phyloP scores from a whole-genome alignment of 2,888 invertebrate genomes.

The Eristalis arbustorum region DNA sequence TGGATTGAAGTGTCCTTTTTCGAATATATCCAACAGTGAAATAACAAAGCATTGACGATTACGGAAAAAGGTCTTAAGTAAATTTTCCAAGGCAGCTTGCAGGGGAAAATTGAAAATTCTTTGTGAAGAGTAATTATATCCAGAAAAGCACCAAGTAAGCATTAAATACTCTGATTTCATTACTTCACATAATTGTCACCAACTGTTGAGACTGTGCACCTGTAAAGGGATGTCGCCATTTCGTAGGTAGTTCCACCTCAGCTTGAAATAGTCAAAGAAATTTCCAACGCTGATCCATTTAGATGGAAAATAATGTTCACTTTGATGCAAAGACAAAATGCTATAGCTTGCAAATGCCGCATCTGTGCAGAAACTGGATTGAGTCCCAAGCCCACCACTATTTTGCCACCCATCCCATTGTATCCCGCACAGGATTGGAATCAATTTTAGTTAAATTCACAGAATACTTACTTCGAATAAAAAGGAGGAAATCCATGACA shows the following conservation, averaged over 20 bases:
- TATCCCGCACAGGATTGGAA: constrained; percentile 3
- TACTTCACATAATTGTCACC: not conserved
- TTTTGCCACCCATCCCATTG: constrained; percentile 3
- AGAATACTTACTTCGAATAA: constrained; percentile 37
- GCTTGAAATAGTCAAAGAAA: constrained; percentile 14
- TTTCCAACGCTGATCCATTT: constrained; percentile 15
- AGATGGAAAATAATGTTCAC: constrained; percentile 44
- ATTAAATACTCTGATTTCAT: too few relatives aligned
- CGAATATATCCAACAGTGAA: too few relatives aligned
- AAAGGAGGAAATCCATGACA: constrained; percentile 46
- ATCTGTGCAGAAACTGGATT: constrained; percentile 42
- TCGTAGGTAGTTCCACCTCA: constrained; percentile 10
- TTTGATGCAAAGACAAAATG: constrained; percentile 19
- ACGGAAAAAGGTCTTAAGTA: too few relatives aligned
- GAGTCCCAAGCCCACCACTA: constrained; percentile 29
- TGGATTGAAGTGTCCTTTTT: too few relatives aligned
- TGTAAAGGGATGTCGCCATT: not conserved
- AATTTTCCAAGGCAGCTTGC: too few relatives aligned
- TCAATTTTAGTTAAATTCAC: constrained; percentile 18
- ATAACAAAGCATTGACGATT: too few relatives aligned
- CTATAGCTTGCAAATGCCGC: not conserved
- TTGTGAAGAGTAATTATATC: too few relatives aligned
- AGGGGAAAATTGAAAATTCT: too few relatives aligned
- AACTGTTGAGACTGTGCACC: constrained; percentile 33
- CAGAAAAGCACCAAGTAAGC: too few relatives aligned